Conservation (phyloP, 2,888 invertebrate species). For the Sminthurinus aureus region DNA sequence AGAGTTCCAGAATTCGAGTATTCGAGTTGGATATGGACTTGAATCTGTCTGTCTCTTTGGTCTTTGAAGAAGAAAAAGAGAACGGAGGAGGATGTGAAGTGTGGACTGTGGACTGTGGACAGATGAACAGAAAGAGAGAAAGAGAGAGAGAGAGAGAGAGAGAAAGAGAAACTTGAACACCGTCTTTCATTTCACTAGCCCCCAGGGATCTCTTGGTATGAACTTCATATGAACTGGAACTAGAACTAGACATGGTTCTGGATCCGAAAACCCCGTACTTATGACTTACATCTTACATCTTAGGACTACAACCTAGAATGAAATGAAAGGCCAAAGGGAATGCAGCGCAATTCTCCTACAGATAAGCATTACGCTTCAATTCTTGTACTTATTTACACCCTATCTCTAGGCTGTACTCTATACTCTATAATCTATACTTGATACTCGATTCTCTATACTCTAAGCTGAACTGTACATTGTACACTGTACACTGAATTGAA, state of each 20-base stretch:
- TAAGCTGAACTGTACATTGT: neutral
- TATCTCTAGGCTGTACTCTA: neutral
- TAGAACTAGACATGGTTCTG: slow-evolving; percentile 1
- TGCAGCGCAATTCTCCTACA: neutral
- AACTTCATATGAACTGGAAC: slow-evolving; percentile 21
- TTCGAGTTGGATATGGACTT: neutral
- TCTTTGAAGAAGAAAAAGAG: neutral
- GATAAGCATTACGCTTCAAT: neutral
- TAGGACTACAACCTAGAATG: neutral
- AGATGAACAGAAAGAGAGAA: neutral
- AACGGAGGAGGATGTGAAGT: too few species aligned
- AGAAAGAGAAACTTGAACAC: slow-evolving; percentile 14
- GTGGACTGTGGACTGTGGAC: too few species aligned
- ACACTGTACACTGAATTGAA: too few species aligned
- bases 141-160: neutral
- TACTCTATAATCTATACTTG: too few species aligned
- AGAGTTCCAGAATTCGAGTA: neutral
- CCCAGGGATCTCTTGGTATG: neutral
- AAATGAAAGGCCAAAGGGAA: slow-evolving; percentile 23
- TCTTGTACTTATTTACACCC: neutral
- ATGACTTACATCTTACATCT: too few species aligned
- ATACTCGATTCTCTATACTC: too few species aligned
- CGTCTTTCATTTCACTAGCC: slow-evolving; percentile 25
- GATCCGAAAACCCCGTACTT: too few species aligned
- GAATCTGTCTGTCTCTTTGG: neutral